phyloP scores from a whole-genome alignment of 2,888 invertebrate species.

The Zygogramma bicolorata region DNA sequence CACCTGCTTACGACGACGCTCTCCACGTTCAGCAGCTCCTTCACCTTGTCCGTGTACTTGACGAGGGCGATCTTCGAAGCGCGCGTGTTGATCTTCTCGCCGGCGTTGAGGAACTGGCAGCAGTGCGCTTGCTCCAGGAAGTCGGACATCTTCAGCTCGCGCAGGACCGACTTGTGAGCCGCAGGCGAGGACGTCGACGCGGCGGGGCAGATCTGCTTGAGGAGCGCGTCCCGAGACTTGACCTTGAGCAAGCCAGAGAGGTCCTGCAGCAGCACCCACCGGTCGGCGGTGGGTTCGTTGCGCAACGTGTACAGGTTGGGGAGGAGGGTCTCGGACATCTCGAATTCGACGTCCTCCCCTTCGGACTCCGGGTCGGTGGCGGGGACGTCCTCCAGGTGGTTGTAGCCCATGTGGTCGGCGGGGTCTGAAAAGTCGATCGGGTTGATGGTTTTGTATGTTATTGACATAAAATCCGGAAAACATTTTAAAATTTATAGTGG shows the following conservation, averaged over 20 bases:
- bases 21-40: constrained; percentile 85
- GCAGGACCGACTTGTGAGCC: constrained; percentile 65
- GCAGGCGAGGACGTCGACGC: constrained; percentile 63
- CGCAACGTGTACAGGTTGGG: constrained; percentile 84
- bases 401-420: constrained; percentile 70
- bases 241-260: constrained; percentile 81
- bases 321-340: constrained; percentile 82
- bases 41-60: constrained; percentile 86
- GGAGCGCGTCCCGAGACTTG: constrained; percentile 83
- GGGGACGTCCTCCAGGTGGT: constrained; percentile 71
- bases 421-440: constrained; percentile 63
- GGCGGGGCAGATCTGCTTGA: constrained; percentile 79
- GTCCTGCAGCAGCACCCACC: constrained; percentile 86
- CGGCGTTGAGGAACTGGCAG: constrained; percentile 81
- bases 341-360: constrained; percentile 79
- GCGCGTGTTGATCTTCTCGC: constrained; percentile 83
- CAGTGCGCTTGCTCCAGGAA: constrained; percentile 85
- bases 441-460: background rate
- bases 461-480: too few relatives aligned
- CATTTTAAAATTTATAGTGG: too few relatives aligned
- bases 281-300: constrained; percentile 74
- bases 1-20: constrained; percentile 76
- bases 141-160: constrained; percentile 83
- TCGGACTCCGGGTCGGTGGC: constrained; percentile 68
- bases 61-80: constrained; percentile 86